Evolutionary conservation across 2,888 invertebrate genomes (phyloP).

Genomic region (Meiosimyza platycephala): DNA sequence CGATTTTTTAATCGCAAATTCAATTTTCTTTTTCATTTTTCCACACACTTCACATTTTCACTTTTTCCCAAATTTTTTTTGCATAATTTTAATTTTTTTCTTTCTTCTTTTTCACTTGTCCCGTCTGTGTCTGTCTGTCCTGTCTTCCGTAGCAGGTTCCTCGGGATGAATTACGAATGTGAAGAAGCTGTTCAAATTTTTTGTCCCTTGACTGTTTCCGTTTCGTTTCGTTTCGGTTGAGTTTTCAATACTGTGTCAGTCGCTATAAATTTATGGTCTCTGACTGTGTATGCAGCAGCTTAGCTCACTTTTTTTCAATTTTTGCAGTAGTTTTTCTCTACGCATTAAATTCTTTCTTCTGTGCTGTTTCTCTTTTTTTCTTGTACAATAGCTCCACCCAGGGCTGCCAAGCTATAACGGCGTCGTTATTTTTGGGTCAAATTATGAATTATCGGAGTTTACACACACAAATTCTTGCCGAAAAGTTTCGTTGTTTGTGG

Average conservation of each 20-base stretch:
- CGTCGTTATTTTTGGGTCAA: too few relatives aligned
- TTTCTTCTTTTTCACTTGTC: conserved; percentile 22
- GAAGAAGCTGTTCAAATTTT: conserved; percentile 9
- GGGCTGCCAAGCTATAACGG: too few relatives aligned
- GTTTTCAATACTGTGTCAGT: not conserved
- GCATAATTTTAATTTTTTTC: conserved; percentile 22
- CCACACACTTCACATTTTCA: conserved; percentile 24
- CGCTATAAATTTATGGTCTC: too few relatives aligned
- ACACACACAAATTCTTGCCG: too few relatives aligned
- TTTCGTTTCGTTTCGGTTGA: conserved; percentile 16
- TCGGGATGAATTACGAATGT: conserved; percentile 30
- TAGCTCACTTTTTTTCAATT: conserved; percentile 33
- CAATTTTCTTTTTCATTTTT: conserved; percentile 15
- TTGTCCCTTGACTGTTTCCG: not conserved
- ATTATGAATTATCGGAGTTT: too few relatives aligned
- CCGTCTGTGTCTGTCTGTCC: conserved; percentile 26
- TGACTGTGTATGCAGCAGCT: not conserved
- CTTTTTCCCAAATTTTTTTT: conserved; percentile 16
- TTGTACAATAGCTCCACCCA: too few relatives aligned
- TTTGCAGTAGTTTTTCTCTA: conserved; percentile 45
- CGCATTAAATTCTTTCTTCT: conserved; percentile 38
- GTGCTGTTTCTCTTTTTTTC: too few relatives aligned
- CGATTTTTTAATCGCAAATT: conserved; percentile 13
- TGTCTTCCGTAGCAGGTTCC: conserved; percentile 26
- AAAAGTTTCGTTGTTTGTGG: too few relatives aligned